Conservation (phyloP, 2,888 invertebrate species). For the Crematogaster levior region DNA sequence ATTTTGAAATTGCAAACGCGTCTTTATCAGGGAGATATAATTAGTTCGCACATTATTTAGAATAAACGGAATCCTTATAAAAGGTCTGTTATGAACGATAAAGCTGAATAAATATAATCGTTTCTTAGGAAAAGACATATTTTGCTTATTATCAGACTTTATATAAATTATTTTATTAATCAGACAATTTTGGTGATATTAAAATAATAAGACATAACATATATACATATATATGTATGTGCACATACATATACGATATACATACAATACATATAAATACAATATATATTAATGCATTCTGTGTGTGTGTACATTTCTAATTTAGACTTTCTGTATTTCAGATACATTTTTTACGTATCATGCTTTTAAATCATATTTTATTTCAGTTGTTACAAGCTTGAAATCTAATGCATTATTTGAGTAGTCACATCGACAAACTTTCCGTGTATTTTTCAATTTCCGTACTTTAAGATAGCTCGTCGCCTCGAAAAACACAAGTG, state of each 20-base stretch:
- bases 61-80: not conserved
- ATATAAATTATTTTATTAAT: not conserved
- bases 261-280: too few species aligned
- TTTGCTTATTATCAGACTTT: not conserved
- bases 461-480: slow-evolving; percentile 63
- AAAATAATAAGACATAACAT: too few species aligned
- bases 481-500: slow-evolving; percentile 41
- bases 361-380: slow-evolving; percentile 1
- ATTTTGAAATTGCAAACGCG: slow-evolving; percentile 29
- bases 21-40: not conserved
- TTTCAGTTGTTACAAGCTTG: slow-evolving; percentile 32
- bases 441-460: slow-evolving; percentile 77
- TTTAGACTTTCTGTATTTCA: not conserved
- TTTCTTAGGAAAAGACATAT: not conserved
- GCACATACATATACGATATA: too few species aligned
- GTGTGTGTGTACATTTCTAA: not conserved
- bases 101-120: not conserved
- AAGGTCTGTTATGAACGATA: not conserved
- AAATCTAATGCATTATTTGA: slow-evolving; percentile 73
- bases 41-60: not conserved
- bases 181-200: not conserved
- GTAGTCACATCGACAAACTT: slow-evolving; percentile 77
- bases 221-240: too few species aligned
- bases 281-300: too few species aligned
- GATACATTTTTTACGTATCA: not conserved